These are phyloP conservation scores for Eupithecia tripunctaria DNA, from an alignment of 2,888 invertebrate genomes.

Conservation along the genomic window DNA sequence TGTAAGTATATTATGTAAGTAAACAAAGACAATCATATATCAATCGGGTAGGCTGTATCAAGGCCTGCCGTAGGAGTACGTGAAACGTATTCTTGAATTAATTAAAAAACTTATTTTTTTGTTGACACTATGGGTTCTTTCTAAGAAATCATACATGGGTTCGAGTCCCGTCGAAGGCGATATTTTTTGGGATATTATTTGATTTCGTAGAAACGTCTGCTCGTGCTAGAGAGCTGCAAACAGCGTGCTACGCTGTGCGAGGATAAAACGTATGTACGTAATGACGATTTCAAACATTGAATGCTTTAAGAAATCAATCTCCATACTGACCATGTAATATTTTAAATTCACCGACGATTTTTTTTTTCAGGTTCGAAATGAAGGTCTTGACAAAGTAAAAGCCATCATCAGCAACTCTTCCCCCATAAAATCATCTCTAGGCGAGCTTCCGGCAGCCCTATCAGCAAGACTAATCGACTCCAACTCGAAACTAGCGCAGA, in stretches of 20 bases:
- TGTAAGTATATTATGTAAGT: too few species aligned
- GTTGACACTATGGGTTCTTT: too few species aligned
- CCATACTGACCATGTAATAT: background rate
- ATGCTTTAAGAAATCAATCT: background rate
- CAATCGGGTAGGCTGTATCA: background rate
- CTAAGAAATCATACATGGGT: too few species aligned
- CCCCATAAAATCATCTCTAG: slow-evolving; percentile 92
- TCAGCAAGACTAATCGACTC: slow-evolving; percentile 92
- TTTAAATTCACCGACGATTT: background rate
- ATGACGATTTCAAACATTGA: background rate
- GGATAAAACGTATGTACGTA: too few species aligned
- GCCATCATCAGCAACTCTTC: slow-evolving; percentile 90
- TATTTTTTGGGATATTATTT: too few species aligned
- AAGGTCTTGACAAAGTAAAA: slow-evolving; percentile 89
- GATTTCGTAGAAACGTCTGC: too few species aligned
- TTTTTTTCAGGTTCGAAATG: slow-evolving; percentile 86
- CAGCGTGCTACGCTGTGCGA: background rate
- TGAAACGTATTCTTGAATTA: background rate
- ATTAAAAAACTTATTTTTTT: too few species aligned
- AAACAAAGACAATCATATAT: background rate
- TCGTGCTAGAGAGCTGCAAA: background rate
- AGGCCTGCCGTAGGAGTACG: background rate
- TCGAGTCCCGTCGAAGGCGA: too few species aligned
- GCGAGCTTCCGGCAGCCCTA: slow-evolving; percentile 92
- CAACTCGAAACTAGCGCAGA: slow-evolving; percentile 95